Evolutionary conservation across 2,888 invertebrate species (phyloP).

Genomic region (Cantharis rustica): DNA sequence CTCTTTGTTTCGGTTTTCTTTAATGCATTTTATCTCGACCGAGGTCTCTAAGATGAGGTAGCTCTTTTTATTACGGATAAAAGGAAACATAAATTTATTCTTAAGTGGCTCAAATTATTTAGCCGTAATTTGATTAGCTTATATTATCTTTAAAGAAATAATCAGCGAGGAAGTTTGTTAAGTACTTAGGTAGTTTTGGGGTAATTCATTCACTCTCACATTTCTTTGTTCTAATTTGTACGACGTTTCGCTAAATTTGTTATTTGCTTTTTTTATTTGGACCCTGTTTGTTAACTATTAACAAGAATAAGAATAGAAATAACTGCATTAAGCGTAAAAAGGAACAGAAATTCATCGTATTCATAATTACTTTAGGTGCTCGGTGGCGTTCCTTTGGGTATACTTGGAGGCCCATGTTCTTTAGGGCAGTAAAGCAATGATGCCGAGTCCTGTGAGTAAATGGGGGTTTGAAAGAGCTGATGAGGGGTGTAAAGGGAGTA

Average conservation of each 20-base stretch:
- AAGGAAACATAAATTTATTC: slow-evolving; percentile 48
- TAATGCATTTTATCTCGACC: slow-evolving; percentile 45
- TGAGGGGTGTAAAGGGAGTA: slow-evolving; percentile 34
- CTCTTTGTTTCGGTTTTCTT: slow-evolving; percentile 52
- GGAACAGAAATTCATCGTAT: slow-evolving; percentile 52
- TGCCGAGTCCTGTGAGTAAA: slow-evolving; percentile 22
- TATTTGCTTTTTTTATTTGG: slow-evolving; percentile 27
- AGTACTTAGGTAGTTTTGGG: slow-evolving; percentile 23
- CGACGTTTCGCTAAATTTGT: slow-evolving; percentile 24
- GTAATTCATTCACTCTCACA: slow-evolving; percentile 27
- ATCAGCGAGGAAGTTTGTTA: slow-evolving; percentile 34
- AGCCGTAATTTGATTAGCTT: slow-evolving; percentile 44
- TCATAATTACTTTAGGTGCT: slow-evolving; percentile 54
- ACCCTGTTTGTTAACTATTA: slow-evolving; percentile 35
- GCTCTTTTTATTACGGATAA: slow-evolving; percentile 45
- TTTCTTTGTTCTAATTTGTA: slow-evolving; percentile 25
- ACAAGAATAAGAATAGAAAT: slow-evolving; percentile 42
- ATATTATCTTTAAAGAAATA: slow-evolving; percentile 36
- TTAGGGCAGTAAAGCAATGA: slow-evolving; percentile 28
- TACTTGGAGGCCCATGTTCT: slow-evolving; percentile 31
- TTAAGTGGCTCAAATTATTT: slow-evolving; percentile 48
- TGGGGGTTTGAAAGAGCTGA: slow-evolving; percentile 24
- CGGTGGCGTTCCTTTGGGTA: slow-evolving; percentile 45
- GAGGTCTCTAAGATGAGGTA: slow-evolving; percentile 40
- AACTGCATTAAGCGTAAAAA: slow-evolving; percentile 51